Evolutionary conservation across 2,113 vertebrate genomes (phyloP), one percentile per base, ranked within the genome.

Genomic region (Dunckerocampus dactyliophorus): DNA sequence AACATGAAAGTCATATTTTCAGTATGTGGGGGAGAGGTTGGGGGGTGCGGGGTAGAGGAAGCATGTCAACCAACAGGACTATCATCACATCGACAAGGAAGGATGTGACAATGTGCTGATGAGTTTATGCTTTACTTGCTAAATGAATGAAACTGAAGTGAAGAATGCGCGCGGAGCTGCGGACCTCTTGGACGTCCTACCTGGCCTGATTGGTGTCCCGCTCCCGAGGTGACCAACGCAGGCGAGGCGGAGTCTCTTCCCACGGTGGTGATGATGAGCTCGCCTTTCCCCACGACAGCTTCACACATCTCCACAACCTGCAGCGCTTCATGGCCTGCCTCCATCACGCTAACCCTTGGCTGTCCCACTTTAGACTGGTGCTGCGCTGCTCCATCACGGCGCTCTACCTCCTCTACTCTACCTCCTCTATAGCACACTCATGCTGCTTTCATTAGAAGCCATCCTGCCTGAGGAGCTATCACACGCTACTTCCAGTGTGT

Each of bases 391-490:
- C 68, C 45, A 13, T 50, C 39, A 54, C 43, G 42, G 39, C n/a
- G n/a, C n/a, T n/a, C n/a, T n/a, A n/a, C n/a, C n/a, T 45, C 28
- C 22, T 4, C 6, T 5, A 34, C 16, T 47, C 2, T 47, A 60
- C 42, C 48, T 28, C 24, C 3, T 28, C 24, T 28, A 5, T 28
- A 28, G 24, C 24, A 28, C 24, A 5, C 24, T 28, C 3, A 2
- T 5, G 24, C 24, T 28, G 24, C 24, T 28, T 28, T 28, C 24
- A 28, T 3, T 28, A 28, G 24, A 28, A 77, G 77, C 76, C 83
- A 78, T 79, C 65, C 75, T 81, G 82, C 88, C 82, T 72, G 62
- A 48, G 79, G 87, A 85, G 73, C 28, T 28, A 79, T 48, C 55
- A 74, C 77, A 79, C 76, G 77, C 76, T 69, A 78, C 68, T 63